Conservation (phyloP, 1,140 invertebrate species). For the Brachionus calyciflorus region DNA sequence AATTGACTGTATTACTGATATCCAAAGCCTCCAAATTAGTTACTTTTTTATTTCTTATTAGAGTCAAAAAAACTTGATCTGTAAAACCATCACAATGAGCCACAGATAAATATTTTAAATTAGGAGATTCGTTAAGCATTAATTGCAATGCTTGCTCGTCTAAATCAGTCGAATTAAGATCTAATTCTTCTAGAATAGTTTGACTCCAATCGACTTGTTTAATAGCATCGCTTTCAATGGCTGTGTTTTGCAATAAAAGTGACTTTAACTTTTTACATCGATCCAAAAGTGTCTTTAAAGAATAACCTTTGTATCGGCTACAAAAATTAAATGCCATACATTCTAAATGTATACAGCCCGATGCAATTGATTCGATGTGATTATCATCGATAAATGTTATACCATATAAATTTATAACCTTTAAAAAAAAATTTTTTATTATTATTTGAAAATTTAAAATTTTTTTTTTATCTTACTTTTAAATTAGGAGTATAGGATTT, state of each 20-base stretch:
- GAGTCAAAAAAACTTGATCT: constrained; percentile 83
- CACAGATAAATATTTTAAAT: constrained; percentile 82
- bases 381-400: constrained; percentile 98
- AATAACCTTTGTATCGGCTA: constrained; percentile 91
- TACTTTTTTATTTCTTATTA: constrained; percentile 82
- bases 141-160: constrained; percentile 87
- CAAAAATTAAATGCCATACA: constrained; percentile 94
- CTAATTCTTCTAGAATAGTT: constrained; percentile 84
- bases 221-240: constrained; percentile 81
- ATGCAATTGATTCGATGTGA: constrained; percentile 89
- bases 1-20: constrained; percentile 87
- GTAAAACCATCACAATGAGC: constrained; percentile 96
- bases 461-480: constrained; percentile 60
- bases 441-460: neutral
- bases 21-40: constrained; percentile 81
- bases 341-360: constrained; percentile 77
- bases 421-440: neutral
- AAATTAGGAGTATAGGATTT: constrained; percentile 83
- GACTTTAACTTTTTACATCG: constrained; percentile 85
- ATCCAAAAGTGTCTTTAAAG: constrained; percentile 87
- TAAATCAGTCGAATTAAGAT: constrained; percentile 92
- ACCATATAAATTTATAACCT: constrained; percentile 67
- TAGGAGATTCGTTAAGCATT: constrained; percentile 81
- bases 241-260: constrained; percentile 90
- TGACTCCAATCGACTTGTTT: constrained; percentile 97